phyloP scores from a whole-genome alignment of 2,113 vertebrate genomes.

The Xenopus tropicalis region DNA sequence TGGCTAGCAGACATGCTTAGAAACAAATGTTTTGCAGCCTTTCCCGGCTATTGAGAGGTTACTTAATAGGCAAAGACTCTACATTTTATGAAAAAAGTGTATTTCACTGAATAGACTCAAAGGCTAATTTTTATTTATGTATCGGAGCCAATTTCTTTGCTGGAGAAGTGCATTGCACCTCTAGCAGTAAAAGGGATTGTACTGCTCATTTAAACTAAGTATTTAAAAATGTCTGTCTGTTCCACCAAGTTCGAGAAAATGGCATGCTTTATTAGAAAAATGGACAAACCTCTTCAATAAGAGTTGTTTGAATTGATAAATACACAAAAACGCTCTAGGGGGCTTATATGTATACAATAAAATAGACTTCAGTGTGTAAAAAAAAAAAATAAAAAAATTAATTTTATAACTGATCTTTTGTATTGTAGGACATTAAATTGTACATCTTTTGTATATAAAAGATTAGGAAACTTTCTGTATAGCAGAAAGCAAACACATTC shows the following conservation, averaged over 20 bases:
- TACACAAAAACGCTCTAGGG: slow-evolving; percentile 84
- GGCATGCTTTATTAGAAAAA: slow-evolving; percentile 56
- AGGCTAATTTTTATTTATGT: slow-evolving; percentile 26
- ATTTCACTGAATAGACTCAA: slow-evolving; percentile 9
- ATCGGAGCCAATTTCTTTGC: slow-evolving; percentile 23
- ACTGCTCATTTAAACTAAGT: slow-evolving; percentile 38
- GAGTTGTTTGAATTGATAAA: slow-evolving; percentile 87
- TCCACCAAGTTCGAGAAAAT: slow-evolving; percentile 64
- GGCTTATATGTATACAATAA: slow-evolving; percentile 77
- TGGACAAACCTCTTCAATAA: slow-evolving; percentile 75
- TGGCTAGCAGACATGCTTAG: slow-evolving; percentile 6
- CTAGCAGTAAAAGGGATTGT: slow-evolving; percentile 62
- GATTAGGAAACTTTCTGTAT: slow-evolving; percentile 93
- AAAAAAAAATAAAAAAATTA: slow-evolving; percentile 81
- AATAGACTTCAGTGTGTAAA: slow-evolving; percentile 83
- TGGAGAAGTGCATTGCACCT: slow-evolving; percentile 55
- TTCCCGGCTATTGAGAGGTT: slow-evolving; percentile 11
- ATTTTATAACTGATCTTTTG: slow-evolving; percentile 99
- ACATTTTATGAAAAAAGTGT: slow-evolving; percentile 28
- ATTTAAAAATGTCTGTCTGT: slow-evolving; percentile 56
- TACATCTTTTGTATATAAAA: slow-evolving; percentile 98
- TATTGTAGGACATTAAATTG: slow-evolving; percentile 99
- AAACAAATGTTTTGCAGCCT: slow-evolving; percentile 18
- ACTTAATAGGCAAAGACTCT: slow-evolving; percentile 1
- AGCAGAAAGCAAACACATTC: slow-evolving; percentile 98